Percentiles rank a stretch among this genome's conserved stretches.
Conservation (phyloP, 2,797 vertebrate genomes). For the Gastrophryne carolinensis region DNA sequence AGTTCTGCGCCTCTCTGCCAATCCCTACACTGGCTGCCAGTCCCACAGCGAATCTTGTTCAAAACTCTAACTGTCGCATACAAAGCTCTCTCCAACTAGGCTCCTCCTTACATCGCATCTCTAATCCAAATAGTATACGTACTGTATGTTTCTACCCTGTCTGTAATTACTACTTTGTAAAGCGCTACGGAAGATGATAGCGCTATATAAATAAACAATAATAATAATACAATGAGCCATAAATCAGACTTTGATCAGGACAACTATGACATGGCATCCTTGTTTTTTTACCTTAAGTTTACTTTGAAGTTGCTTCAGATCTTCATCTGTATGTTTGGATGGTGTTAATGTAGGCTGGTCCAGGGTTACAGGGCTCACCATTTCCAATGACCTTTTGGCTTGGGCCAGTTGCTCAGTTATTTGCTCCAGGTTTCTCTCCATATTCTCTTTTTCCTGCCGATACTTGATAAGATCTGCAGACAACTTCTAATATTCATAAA, state of each 20-base stretch:
- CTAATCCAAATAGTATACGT: too few species aligned
- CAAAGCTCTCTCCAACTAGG: too few species aligned
- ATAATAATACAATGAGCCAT: too few species aligned
- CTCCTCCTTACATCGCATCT: too few species aligned
- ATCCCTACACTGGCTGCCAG: too few species aligned
- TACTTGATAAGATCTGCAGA: conserved; percentile 77
- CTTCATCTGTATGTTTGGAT: conserved; percentile 74
- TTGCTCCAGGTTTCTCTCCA: conserved; percentile 83
- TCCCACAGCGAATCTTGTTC: too few species aligned
- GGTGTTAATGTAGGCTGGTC: conserved; percentile 61
- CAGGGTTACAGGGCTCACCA: conserved; percentile 54
- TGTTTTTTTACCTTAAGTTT: conserved; percentile 81
- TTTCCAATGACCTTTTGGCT: conserved; percentile 63
- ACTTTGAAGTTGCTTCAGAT: conserved; percentile 85
- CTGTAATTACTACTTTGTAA: too few species aligned
- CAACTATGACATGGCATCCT: neutral
- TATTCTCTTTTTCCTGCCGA: conserved; percentile 83
- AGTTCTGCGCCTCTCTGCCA: too few species aligned
- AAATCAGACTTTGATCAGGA: neutral
- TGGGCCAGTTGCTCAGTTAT: conserved; percentile 69
- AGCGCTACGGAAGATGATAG: too few species aligned
- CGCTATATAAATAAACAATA: too few species aligned
- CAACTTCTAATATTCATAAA: conserved; percentile 74
- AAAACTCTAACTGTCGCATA: too few species aligned
- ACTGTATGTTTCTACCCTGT: too few species aligned